Evolutionary conservation across 2,888 invertebrate species (phyloP).

Genomic region (Temnothorax unifasciatus): DNA sequence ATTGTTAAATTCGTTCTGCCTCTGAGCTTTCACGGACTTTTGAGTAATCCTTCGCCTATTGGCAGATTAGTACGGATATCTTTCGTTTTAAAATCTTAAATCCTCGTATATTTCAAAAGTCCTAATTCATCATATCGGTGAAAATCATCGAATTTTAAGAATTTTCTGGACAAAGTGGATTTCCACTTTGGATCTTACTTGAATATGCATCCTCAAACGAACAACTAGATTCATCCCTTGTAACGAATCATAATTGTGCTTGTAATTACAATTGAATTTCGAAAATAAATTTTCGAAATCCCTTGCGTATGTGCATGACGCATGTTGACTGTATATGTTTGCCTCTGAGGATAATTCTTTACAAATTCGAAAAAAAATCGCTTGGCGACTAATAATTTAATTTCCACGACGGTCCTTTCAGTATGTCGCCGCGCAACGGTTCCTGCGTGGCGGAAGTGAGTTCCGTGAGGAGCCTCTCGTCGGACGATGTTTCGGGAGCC

Average conservation of each 20-base stretch:
- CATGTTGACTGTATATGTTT: not conserved
- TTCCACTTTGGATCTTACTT: not conserved
- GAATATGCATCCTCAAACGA: not conserved
- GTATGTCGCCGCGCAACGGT: slow-evolving; percentile 83
- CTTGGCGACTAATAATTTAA: not conserved
- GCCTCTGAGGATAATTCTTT: not conserved
- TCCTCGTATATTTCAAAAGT: not conserved
- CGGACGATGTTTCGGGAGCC: slow-evolving; percentile 81
- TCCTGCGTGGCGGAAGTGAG: slow-evolving; percentile 82
- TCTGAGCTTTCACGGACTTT: not conserved
- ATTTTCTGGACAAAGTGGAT: no score
- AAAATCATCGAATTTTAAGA: not conserved
- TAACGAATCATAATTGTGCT: not conserved
- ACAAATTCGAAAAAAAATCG: not conserved
- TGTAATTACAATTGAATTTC: not conserved
- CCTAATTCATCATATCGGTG: no score
- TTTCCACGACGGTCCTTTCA: slow-evolving; percentile 59
- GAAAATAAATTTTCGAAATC: not conserved
- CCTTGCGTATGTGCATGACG: not conserved
- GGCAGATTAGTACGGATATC: not conserved
- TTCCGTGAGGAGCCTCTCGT: slow-evolving; percentile 82
- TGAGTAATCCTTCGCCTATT: not conserved
- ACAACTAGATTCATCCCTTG: not conserved
- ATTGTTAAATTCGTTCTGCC: slow-evolving; percentile 11
- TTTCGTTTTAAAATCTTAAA: not conserved